Evolutionary conservation across 1,140 invertebrate species (phyloP), one percentile per base, ranked within the genome.

Genomic region (Mycetomoellerius zeteki): DNA sequence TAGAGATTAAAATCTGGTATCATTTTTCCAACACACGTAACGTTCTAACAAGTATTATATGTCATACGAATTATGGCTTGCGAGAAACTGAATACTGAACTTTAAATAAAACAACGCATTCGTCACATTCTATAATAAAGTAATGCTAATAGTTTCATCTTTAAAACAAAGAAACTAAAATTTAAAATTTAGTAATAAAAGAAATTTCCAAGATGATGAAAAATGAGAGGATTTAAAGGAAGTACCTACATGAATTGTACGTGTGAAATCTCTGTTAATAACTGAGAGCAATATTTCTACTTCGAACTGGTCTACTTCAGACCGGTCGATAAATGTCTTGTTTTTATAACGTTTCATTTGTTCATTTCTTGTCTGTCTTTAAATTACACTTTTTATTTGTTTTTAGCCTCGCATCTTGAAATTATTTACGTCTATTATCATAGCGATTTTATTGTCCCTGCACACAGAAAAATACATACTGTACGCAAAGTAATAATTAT

Each of bases 41-140:
- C 8, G 71, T 75, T 37, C 14, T 72, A 60, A 82, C 65, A 47
- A 82, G 69, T 73, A 82, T 82, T 82, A 30, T 82, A 73, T 82
- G 73, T 82, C 43, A 50, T 19, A 8, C 37, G 21, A 84, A 58
- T 60, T 47, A 37, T n/a, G n/a, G 54, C 19, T 21, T 43, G 14
- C 14, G 0, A 19, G 19, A 21, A 6, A 19, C 33, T 54, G 3
- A 12, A 60, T 54, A 73, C 10, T 12, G 16, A 56, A 19, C 21
- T 24, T 56, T 10, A 24, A 43, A 71, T 58, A 56, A 81, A 71
- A 37, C 47, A 67, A 27, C 24, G 7, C 16, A n/a, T n/a, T 81
- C 65, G 33, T 56, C 71, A 24, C n/a, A 58, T 27, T 37, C 5
- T 12, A 27, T 16, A 10, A 14, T 58, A 43, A 43, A 16, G 12